Percentiles rank a stretch among this genome's conserved stretches.
phyloP scores from a whole-genome alignment of 2,113 vertebrate species.

The Boleophthalmus pectinirostris region DNA sequence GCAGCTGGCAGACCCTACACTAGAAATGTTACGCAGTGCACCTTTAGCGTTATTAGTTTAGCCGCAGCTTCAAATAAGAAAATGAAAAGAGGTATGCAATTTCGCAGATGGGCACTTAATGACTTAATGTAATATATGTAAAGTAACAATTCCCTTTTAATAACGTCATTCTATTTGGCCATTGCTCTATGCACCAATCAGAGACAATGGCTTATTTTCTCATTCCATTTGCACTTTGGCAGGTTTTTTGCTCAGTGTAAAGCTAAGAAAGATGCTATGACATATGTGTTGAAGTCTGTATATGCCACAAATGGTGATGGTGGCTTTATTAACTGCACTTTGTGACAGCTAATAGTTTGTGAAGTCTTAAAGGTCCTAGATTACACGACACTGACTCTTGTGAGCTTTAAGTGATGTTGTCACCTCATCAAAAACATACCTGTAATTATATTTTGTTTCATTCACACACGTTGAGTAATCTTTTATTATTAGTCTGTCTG shows the following conservation, averaged over 20 bases:
- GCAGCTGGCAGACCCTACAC: too few relatives aligned
- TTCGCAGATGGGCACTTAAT: background rate
- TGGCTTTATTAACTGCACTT: conserved; percentile 47
- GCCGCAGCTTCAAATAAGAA: conserved; percentile 1
- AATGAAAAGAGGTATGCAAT: background rate
- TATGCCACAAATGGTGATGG: conserved; percentile 19
- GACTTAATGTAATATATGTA: conserved; percentile 1
- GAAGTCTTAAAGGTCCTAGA: conserved; percentile 43
- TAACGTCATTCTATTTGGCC: conserved; percentile 8
- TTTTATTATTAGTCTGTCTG: too few relatives aligned
- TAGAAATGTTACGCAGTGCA: too few relatives aligned
- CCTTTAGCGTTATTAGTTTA: background rate
- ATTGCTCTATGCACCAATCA: conserved; percentile 25
- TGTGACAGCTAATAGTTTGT: conserved; percentile 30
- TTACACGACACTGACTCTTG: too few relatives aligned
- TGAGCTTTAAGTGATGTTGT: too few relatives aligned
- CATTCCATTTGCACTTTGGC: conserved; percentile 58
- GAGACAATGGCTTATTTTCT: conserved; percentile 33
- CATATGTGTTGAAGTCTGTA: conserved; percentile 10
- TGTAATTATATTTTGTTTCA: too few relatives aligned
- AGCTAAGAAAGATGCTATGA: conserved; percentile 17
- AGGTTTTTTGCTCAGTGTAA: conserved; percentile 19
- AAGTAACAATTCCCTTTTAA: conserved; percentile 31
- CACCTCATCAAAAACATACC: too few relatives aligned
- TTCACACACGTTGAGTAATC: too few relatives aligned